Base-by-base conservation (phyloP, 2,113 vertebrate genomes). In the Chunga burmeisteri region DNA sequence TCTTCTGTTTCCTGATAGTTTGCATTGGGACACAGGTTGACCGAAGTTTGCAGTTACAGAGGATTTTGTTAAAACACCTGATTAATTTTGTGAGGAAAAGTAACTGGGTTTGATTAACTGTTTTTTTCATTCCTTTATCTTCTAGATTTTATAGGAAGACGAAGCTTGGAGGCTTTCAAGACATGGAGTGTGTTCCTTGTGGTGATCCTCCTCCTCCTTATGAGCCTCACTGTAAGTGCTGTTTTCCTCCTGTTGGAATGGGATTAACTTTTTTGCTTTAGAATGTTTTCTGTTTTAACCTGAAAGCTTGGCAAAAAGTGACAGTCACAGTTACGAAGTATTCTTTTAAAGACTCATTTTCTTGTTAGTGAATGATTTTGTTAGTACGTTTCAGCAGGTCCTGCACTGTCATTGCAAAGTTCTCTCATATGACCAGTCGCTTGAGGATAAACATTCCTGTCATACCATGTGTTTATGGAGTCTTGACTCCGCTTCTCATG, bases 161-260 rank as follows among this genome's bases (percentile, higher is more conserved):
- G 6, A 99, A 99, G 92, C 98, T 99, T 83, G 99, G 99, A 85
- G 99, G 99, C 73, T 99, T 99, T 97, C 99, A 99, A 93, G 99
- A 99, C 94, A 99, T 99, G 99, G 99, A 99, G 96, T 99, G 99
- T 84, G 98, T 99, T 94, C 99, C 99, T 47, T 99, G 99, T 94
- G 99, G 99, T 78, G 99, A 99, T 92, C 99, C 99, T 26, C 99
- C 99, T 17, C 99, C 99, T 93, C 99, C 99, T 6, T 99, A 99
- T 70, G 99, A 99, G 86, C 99, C 99, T 25, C 99, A 99, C 97
- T 99, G 99, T 99, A 98, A 99, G 99, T 98, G 78, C 59, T 53
- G 4, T 32, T 78, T 59, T n/a, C 12, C 7, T 55, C 44, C 42
- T 56, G 7, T 82, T 58, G 16, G 7, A 47, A 34, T 55, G 10